Evolutionary conservation across 2,113 vertebrate species (phyloP), one percentile per base, ranked within the genome.

Genomic region (Lates calcarifer): DNA sequence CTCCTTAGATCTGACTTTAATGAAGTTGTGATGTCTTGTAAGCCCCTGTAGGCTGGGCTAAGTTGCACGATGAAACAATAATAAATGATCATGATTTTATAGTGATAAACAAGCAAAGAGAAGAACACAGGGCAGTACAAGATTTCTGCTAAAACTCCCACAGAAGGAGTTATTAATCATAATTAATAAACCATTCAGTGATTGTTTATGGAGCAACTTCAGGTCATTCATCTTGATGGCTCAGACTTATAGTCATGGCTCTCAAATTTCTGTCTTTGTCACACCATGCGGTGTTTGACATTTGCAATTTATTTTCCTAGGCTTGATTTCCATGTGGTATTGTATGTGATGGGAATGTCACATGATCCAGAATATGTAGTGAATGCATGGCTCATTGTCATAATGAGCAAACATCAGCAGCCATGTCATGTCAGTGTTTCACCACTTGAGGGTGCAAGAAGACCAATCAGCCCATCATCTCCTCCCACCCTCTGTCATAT

Each of bases 391-490:
- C 29, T 35, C 28, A 17, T 11, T 15, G 51, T 10, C 14, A 15
- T 13, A n/a, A 62, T 43, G 13, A 55, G 15, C 5, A 49, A 56
- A 28, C 22, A 35, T 33, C 24, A 58, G 11, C 28, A 61, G 45
- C 24, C 1, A 5, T 51, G 43, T 74, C 18, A 29, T 90, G 37
- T 55, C 63, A 9, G 0, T 6, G 9, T 77, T 26, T 76, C 7
- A 41, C 86, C 93, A 93, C 92, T 74, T 64, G 93, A 89, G 74
- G 89, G 91, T 3, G 85, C 68, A 60, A 89, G 60, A 89, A 82
- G 84, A 87, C 87, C 77, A 79, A 55, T 62, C 74, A 80, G 62
- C 3, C 24, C n/a, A 2, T 22, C 61, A 31, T 18, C 35, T 39
- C 33, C 2, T 37, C 45, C 43, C 1, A 1, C 3, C 33, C 2